phyloP scores from a whole-genome alignment of 2,797 vertebrate species.

The Natrix natrix region DNA sequence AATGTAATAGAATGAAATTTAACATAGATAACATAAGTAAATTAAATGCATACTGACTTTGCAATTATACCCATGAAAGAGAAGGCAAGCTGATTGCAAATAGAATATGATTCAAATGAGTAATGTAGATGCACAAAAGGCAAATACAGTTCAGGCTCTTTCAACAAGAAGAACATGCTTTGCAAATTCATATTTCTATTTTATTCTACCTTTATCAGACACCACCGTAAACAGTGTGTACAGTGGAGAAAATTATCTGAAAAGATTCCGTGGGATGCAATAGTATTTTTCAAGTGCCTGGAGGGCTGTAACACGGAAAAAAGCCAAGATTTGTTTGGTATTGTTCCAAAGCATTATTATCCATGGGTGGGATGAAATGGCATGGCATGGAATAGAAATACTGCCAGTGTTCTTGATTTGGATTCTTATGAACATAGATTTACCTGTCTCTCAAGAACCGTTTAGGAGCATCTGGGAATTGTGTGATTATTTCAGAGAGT shows the following conservation, averaged over 20 bases:
- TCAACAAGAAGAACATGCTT: background rate
- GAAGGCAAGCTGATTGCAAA: background rate
- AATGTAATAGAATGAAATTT: background rate
- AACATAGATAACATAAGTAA: background rate
- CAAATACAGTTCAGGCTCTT: background rate
- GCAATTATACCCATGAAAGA: background rate
- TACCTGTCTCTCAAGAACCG: background rate
- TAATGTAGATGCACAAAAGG: background rate
- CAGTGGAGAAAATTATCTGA: background rate
- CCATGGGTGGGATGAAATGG: background rate
- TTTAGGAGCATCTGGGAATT: background rate
- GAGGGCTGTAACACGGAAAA: background rate
- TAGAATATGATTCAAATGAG: background rate
- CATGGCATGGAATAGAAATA: background rate
- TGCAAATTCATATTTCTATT: background rate
- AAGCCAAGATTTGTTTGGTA: background rate
- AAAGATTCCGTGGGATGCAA: background rate
- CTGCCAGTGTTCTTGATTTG: background rate
- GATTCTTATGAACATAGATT: background rate
- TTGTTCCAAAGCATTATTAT: background rate
- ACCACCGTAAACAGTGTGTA: background rate
- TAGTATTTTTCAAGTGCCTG: background rate
- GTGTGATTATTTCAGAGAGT: background rate
- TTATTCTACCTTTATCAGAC: background rate
- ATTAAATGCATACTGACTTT: background rate